phyloP scores from a whole-genome alignment of 2,797 vertebrate genomes.

The Ceyx erithaca region DNA sequence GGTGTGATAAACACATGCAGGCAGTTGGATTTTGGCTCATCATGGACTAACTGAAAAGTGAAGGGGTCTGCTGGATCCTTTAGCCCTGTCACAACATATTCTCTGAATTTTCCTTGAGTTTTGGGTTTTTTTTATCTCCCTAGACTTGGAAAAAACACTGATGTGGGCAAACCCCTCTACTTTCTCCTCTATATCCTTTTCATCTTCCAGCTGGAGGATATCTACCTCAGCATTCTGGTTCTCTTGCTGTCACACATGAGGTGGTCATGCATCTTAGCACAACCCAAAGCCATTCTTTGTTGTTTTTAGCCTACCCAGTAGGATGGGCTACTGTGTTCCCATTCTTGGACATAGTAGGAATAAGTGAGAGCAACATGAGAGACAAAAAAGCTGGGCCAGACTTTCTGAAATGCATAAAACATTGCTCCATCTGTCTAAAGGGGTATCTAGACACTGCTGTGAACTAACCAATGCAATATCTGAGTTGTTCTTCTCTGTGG shows the following conservation, averaged over 20 bases:
- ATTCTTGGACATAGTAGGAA: background rate
- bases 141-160: background rate
- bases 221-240: background rate
- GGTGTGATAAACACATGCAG: background rate
- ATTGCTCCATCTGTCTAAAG: background rate
- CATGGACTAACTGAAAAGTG: background rate
- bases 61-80: background rate
- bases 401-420: background rate
- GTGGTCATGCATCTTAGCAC: background rate
- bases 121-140: background rate
- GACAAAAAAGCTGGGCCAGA: background rate
- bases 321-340: background rate
- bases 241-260: background rate
- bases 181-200: background rate
- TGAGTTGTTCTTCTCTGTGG: background rate
- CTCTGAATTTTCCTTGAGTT: background rate
- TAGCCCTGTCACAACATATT: background rate
- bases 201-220: background rate
- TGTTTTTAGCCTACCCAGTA: background rate
- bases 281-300: background rate
- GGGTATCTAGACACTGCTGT: background rate
- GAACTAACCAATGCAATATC: background rate
- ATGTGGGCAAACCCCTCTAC: background rate
- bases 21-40: background rate
- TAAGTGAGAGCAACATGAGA: background rate